A percentile compares a stretch with the other conserved stretches of the same genome.
phyloP scores from a whole-genome alignment of 2,797 vertebrate genomes.

The Lepilemur ruficaudatus region DNA sequence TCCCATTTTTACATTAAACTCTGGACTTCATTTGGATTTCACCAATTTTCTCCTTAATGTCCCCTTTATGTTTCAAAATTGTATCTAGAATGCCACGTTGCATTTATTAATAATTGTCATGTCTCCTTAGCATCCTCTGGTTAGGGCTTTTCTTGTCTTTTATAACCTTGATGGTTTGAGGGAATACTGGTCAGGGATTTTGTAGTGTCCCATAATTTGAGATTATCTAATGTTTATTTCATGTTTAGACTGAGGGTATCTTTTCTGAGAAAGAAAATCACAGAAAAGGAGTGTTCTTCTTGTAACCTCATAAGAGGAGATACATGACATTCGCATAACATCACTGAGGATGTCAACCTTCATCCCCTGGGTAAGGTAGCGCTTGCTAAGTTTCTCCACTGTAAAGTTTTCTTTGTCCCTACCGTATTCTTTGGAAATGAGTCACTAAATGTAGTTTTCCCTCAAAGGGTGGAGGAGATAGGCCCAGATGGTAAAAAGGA shows the following conservation, averaged over 20 bases:
- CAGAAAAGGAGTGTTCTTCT: not conserved
- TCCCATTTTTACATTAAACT: not conserved
- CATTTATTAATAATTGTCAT: not conserved
- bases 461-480: not conserved
- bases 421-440: not conserved
- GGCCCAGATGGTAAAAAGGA: not conserved
- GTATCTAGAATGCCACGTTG: not conserved
- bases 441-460: not conserved
- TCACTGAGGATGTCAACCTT: not conserved
- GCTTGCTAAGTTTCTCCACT: not conserved
- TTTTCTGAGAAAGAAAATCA: not conserved
- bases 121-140: not conserved
- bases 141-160: not conserved
- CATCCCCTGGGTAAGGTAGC: not conserved
- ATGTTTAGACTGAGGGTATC: not conserved
- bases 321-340: not conserved
- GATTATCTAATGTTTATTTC: not conserved
- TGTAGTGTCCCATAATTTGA: not conserved
- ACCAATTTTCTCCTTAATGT: not conserved
- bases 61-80: not conserved
- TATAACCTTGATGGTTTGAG: not conserved
- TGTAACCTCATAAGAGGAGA: not conserved
- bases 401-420: not conserved
- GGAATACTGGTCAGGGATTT: not conserved
- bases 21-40: not conserved